Percentiles rank a stretch among this genome's conserved stretches.
phyloP scores from a whole-genome alignment of 2,797 vertebrate genomes.

The Morelia viridis region DNA sequence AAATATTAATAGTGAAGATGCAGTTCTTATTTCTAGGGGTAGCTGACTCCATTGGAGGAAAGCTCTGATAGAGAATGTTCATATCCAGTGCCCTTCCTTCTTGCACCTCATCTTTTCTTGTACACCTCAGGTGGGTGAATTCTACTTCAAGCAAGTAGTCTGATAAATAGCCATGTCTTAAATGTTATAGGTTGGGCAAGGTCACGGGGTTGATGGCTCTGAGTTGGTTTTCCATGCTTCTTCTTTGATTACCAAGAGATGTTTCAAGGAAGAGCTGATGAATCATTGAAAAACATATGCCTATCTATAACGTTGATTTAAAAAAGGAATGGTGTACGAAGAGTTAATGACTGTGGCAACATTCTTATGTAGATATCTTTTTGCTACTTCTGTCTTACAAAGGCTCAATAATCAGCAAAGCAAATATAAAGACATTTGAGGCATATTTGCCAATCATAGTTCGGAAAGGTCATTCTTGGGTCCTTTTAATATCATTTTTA shows the following conservation, averaged over 20 bases:
- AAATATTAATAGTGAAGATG: no score
- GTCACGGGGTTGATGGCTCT: not conserved
- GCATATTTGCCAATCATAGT: not conserved
- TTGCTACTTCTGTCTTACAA: not conserved
- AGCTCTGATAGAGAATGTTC: not conserved
- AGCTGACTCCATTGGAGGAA: not conserved
- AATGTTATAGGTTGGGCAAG: not conserved
- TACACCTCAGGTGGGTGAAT: not conserved
- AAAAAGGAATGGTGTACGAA: not conserved
- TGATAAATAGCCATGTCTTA: not conserved
- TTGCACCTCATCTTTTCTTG: not conserved
- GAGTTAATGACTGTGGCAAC: not conserved
- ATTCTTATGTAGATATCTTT: not conserved
- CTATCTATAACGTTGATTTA: not conserved
- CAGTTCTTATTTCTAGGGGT: not conserved
- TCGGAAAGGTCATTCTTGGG: not conserved
- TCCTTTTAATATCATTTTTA: not conserved
- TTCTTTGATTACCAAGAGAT: not conserved
- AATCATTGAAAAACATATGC: not conserved
- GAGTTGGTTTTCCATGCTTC: not conserved
- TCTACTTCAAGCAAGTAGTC: not conserved
- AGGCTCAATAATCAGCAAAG: not conserved
- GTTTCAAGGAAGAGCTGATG: not conserved
- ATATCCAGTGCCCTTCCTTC: not conserved
- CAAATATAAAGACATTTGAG: fast-evolving